Evolutionary conservation across 1,140 invertebrate genomes (phyloP), one percentile per base, ranked within the genome.

Genomic region (Micrasema minimum): DNA sequence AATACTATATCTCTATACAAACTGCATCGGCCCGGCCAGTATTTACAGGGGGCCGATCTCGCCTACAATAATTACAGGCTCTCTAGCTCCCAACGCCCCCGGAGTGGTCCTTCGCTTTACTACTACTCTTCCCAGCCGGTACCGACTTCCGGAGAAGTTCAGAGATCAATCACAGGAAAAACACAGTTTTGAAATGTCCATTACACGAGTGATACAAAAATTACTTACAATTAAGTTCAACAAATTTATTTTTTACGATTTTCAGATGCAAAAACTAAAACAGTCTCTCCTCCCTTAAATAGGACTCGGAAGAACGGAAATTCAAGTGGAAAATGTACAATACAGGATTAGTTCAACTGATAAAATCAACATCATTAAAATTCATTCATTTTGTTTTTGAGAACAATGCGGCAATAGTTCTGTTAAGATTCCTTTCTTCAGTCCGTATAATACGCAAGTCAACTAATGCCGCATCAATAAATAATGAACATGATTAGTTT

Each of bases 101-200:
- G 22, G 55, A 59, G 11, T 20, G 0, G 37, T 20, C 51, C 26
- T 22, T 51, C 20, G 26, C 18, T 23, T 22, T 51, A 51, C 43
- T 12, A 18, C 14, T 57, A 35, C 31, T 16, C n/a, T 57, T 35
- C 12, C 53, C 37, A 57, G 14, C 20, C 37, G 37, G 55, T 31
- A 31, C 37, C n/a, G n/a, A n/a, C n/a, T 59, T 59, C 55, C 22
- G 55, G 55, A 59, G 55, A 18, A 31, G 35, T 59, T 59, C 35
- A 59, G 55, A 59, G 37, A 41, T 43, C 37, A 59, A 59, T 59
- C 55, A 59, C 55, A 59, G 55, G 55, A 59, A 59, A 59, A 59
- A 59, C 55, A 59, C 37, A 43, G 18, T 59, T 31, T 59, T 41
- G 37, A 59, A 59, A 59, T 23, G 48, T 59, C 55, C 38, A 14